Base-by-base conservation (phyloP, 1,140 invertebrate genomes). In the Bombus superbus region DNA sequence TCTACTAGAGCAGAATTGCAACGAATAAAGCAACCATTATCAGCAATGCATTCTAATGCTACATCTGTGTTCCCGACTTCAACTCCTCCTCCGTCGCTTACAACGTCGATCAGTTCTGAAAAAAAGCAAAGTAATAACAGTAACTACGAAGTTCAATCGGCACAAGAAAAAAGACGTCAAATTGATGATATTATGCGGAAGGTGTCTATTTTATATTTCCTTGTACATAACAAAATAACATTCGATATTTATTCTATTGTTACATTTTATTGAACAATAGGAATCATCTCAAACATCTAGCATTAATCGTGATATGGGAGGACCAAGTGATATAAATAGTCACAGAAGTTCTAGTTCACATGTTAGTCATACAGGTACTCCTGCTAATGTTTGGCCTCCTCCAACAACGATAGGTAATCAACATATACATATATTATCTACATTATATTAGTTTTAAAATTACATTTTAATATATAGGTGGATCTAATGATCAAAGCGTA, bases 131-230 rank as follows among this genome's bases (percentile, higher is more conserved):
- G 90, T 72, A 92, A 92, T 76, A 90, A 89, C 40, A 57, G 59
- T 47, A 82, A 75, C 82, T 89, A 77, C 2, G 92, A 93, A 25
- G 69, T 80, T 64, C 90, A 93, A 44, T 87, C 88, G 40, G 73
- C 77, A 11, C 93, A 94, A 77, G 81, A 87, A 13, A 95, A 95
- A 88, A 90, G 89, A 73, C 87, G 91, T 47, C 93, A 94, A 81
- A 81, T 94, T 15, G 95, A 95, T 77, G 94, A 95, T 86, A 81
- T 94, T 44, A 90, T 94, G 85, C 87, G 91, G 71, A 95, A 95
- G 92, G 93, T 94, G 42, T 18, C 15, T 62, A 78, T 76, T 68
- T 72, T 42, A 59, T 76, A 32, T 72, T 62, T 53, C 28, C 6
- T 9, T 59, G 38, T 42, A 44, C 15, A 11, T 69, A 38, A 42